These are phyloP conservation scores for Bathynomus jamesi DNA, from an alignment of 1,140 invertebrate genomes.

Conservation along the genomic window DNA sequence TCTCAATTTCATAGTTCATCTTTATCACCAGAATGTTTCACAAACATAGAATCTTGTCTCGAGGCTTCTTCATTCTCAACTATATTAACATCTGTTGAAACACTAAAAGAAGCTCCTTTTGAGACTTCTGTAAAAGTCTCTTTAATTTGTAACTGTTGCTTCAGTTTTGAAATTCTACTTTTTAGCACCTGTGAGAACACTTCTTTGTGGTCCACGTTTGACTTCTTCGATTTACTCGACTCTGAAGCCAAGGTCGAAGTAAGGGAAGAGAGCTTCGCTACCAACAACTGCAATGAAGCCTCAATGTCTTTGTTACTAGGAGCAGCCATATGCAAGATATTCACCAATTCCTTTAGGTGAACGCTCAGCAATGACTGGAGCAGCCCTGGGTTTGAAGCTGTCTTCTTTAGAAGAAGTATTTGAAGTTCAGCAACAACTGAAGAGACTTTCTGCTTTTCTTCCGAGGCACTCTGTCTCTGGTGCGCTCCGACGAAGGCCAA, in stretches of 20 bases:
- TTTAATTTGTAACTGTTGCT: not conserved
- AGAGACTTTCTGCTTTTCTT: slow-evolving; percentile 3
- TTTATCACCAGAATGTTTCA: not conserved
- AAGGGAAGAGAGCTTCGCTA: slow-evolving; percentile 16
- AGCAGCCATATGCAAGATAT: slow-evolving; percentile 17
- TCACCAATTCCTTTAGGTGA: slow-evolving; percentile 21
- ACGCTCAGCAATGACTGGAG: slow-evolving; percentile 21
- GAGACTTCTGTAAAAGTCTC: no score
- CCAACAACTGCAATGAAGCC: slow-evolving; percentile 13
- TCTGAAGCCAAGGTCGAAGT: not conserved
- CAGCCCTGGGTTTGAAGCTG: slow-evolving; percentile 19
- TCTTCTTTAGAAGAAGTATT: slow-evolving; percentile 20
- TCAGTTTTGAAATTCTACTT: not conserved
- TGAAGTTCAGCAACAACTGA: slow-evolving; percentile 18
- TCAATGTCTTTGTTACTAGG: slow-evolving; percentile 11
- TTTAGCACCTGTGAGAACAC: not conserved
- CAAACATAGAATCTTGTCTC: not conserved
- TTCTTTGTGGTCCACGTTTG: not conserved
- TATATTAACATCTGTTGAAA: not conserved
- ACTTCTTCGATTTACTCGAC: not conserved
- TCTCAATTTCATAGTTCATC: not conserved
- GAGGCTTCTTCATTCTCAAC: not conserved
- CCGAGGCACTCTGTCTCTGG: slow-evolving; percentile 1
- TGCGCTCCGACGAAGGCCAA: slow-evolving; percentile 16
- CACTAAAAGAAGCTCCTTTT: not conserved